phyloP scores from a whole-genome alignment of 2,888 invertebrate genomes.

The Leptothorax acervorum region DNA sequence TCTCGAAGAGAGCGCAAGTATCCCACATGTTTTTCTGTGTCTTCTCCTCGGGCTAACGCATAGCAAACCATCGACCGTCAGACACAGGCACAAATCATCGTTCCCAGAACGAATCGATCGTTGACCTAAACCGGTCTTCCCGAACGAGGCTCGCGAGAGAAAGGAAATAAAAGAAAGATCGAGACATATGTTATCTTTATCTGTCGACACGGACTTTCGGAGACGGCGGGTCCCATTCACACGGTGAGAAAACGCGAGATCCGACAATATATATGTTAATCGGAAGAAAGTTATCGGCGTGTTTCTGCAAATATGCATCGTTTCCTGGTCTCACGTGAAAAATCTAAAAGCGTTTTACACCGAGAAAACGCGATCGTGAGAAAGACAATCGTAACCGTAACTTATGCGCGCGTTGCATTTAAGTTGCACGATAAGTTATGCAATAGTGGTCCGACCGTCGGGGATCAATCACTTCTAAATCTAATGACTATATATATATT shows the following conservation, averaged over 20 bases:
- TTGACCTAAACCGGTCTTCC: constrained; percentile 48
- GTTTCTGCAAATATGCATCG: constrained; percentile 29
- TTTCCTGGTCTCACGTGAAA: constrained; percentile 53
- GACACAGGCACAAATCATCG: constrained; percentile 24
- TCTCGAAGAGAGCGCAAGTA: constrained; percentile 25
- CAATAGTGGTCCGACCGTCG: background rate
- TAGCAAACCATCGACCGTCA: background rate
- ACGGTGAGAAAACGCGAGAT: constrained; percentile 22
- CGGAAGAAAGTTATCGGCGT: constrained; percentile 44
- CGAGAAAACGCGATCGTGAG: background rate
- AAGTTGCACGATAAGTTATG: background rate
- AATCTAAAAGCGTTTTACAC: background rate
- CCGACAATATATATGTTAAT: constrained; percentile 34
- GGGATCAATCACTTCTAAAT: background rate
- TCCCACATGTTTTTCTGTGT: background rate
- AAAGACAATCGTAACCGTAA: background rate
- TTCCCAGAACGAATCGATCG: constrained; percentile 41
- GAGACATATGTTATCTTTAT: constrained; percentile 16
- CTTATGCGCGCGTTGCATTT: background rate
- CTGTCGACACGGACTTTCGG: background rate
- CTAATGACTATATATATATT: background rate
- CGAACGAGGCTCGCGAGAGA: constrained; percentile 40
- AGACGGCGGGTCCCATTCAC: constrained; percentile 9
- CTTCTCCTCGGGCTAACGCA: background rate
- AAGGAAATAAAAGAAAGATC: constrained; percentile 39